Conservation (phyloP, 1,140 invertebrate species). For the Asbolus verrucosus region DNA sequence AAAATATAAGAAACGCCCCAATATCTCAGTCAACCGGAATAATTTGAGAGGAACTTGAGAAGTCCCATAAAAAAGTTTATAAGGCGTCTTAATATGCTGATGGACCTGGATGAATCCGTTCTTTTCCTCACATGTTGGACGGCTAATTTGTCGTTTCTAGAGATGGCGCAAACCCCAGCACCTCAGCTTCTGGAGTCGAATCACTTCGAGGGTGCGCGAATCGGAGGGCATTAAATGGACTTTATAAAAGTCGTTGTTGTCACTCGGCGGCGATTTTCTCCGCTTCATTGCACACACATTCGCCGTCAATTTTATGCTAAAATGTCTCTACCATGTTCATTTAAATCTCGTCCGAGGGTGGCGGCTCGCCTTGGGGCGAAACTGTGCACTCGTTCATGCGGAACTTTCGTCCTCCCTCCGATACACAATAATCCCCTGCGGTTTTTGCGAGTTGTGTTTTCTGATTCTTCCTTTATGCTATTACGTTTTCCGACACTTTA, state of each 20-base stretch:
- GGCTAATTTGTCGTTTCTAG: too few species aligned
- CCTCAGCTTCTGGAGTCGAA: slow-evolving; percentile 6
- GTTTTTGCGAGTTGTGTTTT: slow-evolving; percentile 34
- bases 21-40: not conserved
- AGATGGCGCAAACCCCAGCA: too few species aligned
- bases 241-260: slow-evolving; percentile 49
- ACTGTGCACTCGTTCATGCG: slow-evolving; percentile 22
- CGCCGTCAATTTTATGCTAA: slow-evolving; percentile 46
- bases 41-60: too few species aligned
- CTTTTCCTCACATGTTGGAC: too few species aligned
- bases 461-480: slow-evolving; percentile 38
- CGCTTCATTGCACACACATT: slow-evolving; percentile 44
- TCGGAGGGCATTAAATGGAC: slow-evolving; percentile 45
- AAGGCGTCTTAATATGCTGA: too few species aligned
- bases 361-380: slow-evolving; percentile 12
- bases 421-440: slow-evolving; percentile 40
- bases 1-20: not conserved
- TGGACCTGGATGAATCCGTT: too few species aligned
- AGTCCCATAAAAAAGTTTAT: too few species aligned
- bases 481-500: slow-evolving; percentile 35
- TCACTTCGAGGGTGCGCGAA: slow-evolving; percentile 14
- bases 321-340: slow-evolving; percentile 33
- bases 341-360: slow-evolving; percentile 39
- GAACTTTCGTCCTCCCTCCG: slow-evolving; percentile 37
- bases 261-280: slow-evolving; percentile 41